A percentile compares a stretch with the other conserved stretches of the same genome.
Conservation (phyloP, 2,113 vertebrate species). For the Rynchops niger region DNA sequence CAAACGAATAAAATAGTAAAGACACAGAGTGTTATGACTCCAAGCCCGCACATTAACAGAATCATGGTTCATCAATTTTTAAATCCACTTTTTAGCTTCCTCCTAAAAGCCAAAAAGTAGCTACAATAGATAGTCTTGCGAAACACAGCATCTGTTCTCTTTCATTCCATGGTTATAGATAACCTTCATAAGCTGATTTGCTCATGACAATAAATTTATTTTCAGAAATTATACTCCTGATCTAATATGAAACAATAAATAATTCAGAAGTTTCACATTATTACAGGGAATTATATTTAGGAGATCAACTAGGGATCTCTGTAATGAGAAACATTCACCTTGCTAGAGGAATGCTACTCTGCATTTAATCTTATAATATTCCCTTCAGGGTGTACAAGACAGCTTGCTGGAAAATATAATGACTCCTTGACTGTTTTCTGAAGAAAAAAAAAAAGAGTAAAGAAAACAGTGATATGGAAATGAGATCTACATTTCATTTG, state of each 20-base stretch:
- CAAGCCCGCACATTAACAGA: background rate
- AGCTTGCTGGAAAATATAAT: conserved; percentile 74
- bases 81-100: conserved; percentile 49
- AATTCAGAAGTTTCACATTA: conserved; percentile 79
- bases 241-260: conserved; percentile 79
- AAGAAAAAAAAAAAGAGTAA: conserved; percentile 55
- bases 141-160: conserved; percentile 57
- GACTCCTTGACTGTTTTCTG: conserved; percentile 68
- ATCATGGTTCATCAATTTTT: conserved; percentile 52
- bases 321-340: conserved; percentile 78
- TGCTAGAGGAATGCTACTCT: conserved; percentile 72
- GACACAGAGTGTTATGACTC: background rate
- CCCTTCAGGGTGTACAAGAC: conserved; percentile 74
- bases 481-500: conserved; percentile 63
- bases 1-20: background rate
- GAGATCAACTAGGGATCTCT: conserved; percentile 75
- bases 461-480: conserved; percentile 71
- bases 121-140: conserved; percentile 43
- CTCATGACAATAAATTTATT: conserved; percentile 77
- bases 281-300: conserved; percentile 78
- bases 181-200: conserved; percentile 74
- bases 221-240: conserved; percentile 77
- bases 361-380: conserved; percentile 80
- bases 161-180: conserved; percentile 65
- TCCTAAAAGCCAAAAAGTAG: conserved; percentile 53